Evolutionary conservation across 2,797 vertebrate genomes (phyloP).

Genomic region (Coccyzus lansbergi): DNA sequence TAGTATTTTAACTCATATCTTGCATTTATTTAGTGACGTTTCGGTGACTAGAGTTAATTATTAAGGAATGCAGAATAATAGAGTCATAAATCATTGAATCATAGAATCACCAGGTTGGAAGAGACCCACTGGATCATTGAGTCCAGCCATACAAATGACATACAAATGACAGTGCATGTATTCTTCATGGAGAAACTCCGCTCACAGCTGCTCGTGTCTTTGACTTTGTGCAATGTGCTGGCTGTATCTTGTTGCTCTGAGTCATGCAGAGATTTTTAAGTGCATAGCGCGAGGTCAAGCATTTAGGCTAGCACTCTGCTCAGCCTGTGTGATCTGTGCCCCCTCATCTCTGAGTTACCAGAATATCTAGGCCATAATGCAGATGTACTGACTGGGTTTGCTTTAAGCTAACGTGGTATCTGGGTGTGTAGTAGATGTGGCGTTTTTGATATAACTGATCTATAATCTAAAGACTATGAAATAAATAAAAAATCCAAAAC

Average conservation of each 20-base stretch:
- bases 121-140: too few species aligned
- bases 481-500: not conserved
- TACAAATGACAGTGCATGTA: not conserved
- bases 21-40: not conserved
- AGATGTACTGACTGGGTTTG: not conserved
- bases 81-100: too few species aligned
- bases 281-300: not conserved
- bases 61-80: not conserved
- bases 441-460: not conserved
- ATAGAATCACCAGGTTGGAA: too few species aligned
- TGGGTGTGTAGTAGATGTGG: fast-evolving
- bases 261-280: not conserved
- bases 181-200: not conserved
- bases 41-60: not conserved
- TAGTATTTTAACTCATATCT: not conserved
- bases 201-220: not conserved
- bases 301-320: not conserved
- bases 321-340: fast-evolving
- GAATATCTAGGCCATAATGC: not conserved
- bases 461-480: not conserved
- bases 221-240: not conserved
- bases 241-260: not conserved
- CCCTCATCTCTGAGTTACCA: not conserved
- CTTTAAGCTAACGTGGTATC: not conserved
- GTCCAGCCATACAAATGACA: too few species aligned